phyloP scores from a whole-genome alignment of 2,888 invertebrate species.

The Melanchra persicariae region DNA sequence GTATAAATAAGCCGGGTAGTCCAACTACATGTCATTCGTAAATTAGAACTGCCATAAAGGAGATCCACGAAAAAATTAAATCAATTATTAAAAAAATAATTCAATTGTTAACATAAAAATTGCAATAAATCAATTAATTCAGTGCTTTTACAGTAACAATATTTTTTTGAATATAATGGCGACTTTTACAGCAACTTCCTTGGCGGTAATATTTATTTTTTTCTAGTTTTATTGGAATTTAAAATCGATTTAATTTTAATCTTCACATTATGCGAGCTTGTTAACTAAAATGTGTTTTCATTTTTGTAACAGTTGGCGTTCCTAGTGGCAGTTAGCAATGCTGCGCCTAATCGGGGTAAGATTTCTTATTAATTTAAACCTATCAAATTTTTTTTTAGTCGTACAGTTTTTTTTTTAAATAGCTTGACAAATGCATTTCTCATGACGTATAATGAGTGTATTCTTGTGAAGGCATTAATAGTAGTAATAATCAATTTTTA shows the following conservation, averaged over 20 bases:
- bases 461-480: too few relatives aligned
- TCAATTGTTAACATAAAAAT: constrained; percentile 17
- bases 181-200: constrained; percentile 11
- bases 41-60: constrained; percentile 40
- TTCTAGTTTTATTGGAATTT: background rate
- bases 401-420: too few relatives aligned
- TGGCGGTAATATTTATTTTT: constrained; percentile 30
- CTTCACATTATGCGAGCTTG: background rate
- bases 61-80: too few relatives aligned
- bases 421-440: too few relatives aligned
- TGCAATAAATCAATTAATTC: background rate
- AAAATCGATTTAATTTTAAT: background rate
- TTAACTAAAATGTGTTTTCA: background rate
- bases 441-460: too few relatives aligned
- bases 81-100: constrained; percentile 35
- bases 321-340: constrained; percentile 18
- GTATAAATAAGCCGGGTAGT: constrained; percentile 24
- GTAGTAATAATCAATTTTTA: too few relatives aligned
- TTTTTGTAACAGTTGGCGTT: constrained; percentile 30
- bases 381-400: too few relatives aligned
- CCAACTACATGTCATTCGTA: constrained; percentile 22
- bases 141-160: constrained; percentile 1
- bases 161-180: constrained; percentile 41
- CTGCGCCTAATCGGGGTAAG: constrained; percentile 42
- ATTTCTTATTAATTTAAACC: background rate